Evolutionary conservation across 2,797 vertebrate genomes (phyloP), one percentile per base, ranked within the genome.

Genomic region (Enteromius anoplus): DNA sequence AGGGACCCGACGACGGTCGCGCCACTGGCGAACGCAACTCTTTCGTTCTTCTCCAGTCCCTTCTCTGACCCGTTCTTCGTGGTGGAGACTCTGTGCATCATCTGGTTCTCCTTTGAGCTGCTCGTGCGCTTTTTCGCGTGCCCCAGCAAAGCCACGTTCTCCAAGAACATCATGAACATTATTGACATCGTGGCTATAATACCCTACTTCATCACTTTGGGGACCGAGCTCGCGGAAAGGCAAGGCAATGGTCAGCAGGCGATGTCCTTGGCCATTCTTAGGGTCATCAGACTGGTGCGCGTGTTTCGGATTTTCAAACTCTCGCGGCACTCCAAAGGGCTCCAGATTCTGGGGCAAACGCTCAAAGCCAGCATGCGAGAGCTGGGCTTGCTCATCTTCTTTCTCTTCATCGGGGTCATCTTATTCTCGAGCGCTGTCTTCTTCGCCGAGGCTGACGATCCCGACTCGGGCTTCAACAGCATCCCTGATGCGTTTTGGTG

Each of bases 401-500:
- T 99, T 92, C 95, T 99, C 80, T 99, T 99, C 85, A 99, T 99
- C 0, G 98, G 98, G 0, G 98, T 99, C 90, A 99, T 99, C 88
- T 94, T 99, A 21, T 99, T 99, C 93, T 99, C 98, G 88, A 99
- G 98, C 3, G 98, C 98, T 0, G 98, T 99, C 6, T 99, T 97
- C 91, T 99, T 99, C 3, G 98, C 98, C 0, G 98, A 99, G 77
- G 98, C 97, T 0, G 98, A 99, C 11, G 97, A 99, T 92, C 98
- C 97, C 21, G 94, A 96, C 0, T 98, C 97, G 0, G 95, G 96
- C 5, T 99, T 99, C 91, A 97, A 86, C 87, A 99, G 98, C 92
- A 99, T 99, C 88, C 98, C 98, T 0, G 98, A 99, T 34, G 97
- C 98, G 0, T 99, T 99, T 94, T 99, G 98, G 98, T 99, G 98